A percentile compares a stretch with the other conserved stretches of the same genome.
Conservation (phyloP, 2,113 vertebrate species). For the Corydoras sp. region DNA sequence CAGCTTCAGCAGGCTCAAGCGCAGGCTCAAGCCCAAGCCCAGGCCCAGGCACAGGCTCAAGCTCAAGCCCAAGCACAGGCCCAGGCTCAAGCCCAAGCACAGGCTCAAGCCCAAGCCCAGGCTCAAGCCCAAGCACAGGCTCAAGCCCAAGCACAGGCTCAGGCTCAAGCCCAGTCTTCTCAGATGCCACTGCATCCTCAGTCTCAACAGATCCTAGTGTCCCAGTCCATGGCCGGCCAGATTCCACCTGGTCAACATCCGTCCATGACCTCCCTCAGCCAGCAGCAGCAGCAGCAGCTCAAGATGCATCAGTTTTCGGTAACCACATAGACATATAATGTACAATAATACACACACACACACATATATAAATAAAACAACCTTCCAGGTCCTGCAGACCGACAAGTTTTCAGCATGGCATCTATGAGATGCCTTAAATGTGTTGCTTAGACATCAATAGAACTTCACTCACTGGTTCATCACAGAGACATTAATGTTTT, state of each 20-base stretch:
- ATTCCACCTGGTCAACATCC: constrained; percentile 57
- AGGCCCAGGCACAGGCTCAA: constrained; percentile 61
- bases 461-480: no score
- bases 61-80: constrained; percentile 55
- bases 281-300: constrained; percentile 51
- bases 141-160: background rate
- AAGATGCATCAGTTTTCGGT: constrained; percentile 53
- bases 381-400: no score
- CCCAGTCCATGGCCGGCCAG: constrained; percentile 58
- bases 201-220: constrained; percentile 57
- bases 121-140: constrained; percentile 43
- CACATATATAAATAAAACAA: no score
- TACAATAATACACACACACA: no score
- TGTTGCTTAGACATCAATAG: no score
- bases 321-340: no score
- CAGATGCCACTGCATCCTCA: constrained; percentile 63
- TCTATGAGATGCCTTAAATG: no score
- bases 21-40: constrained; percentile 68
- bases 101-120: constrained; percentile 69
- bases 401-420: no score
- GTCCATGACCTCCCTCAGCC: constrained; percentile 52
- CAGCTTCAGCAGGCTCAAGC: constrained; percentile 65
- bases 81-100: constrained; percentile 50
- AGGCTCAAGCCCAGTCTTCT: constrained; percentile 69
- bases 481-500: no score